Evolutionary conservation across 2,888 invertebrate species (phyloP).

Genomic region (Trypoxylon attenuatum): DNA sequence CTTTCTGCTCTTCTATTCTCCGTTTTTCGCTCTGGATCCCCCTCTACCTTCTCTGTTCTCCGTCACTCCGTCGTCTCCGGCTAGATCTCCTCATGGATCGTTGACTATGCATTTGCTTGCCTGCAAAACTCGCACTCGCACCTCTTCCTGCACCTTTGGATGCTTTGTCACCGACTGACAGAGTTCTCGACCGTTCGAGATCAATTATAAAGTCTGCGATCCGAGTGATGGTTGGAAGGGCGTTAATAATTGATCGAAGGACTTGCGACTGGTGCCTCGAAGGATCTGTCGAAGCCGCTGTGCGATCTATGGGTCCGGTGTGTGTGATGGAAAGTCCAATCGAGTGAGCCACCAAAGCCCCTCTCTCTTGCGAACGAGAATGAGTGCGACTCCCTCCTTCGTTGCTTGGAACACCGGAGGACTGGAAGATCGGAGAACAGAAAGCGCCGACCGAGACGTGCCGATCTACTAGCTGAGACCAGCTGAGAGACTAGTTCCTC

Average conservation of each 20-base stretch:
- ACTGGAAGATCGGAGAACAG: slow-evolving; percentile 39
- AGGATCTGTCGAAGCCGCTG: too few species aligned
- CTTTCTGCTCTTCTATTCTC: slow-evolving; percentile 6
- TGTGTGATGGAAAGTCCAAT: too few species aligned
- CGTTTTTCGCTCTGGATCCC: slow-evolving; percentile 4
- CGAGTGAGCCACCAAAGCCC: background rate
- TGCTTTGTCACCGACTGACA: too few species aligned
- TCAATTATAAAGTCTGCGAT: too few species aligned
- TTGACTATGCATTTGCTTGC: background rate
- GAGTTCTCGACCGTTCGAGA: too few species aligned
- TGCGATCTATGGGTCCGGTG: too few species aligned
- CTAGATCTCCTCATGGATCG: background rate
- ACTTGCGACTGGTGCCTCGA: background rate
- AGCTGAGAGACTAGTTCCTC: slow-evolving; percentile 62
- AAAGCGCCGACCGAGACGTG: slow-evolving; percentile 43
- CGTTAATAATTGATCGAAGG: too few species aligned
- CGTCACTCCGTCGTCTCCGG: slow-evolving; percentile 24
- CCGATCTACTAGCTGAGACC: slow-evolving; percentile 61
- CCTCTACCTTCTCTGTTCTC: slow-evolving; percentile 11
- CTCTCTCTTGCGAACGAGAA: too few species aligned
- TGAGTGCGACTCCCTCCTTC: slow-evolving; percentile 53
- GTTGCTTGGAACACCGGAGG: slow-evolving; percentile 18
- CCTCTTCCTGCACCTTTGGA: slow-evolving; percentile 41
- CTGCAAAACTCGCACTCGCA: slow-evolving; percentile 19
- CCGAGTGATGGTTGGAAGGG: too few species aligned